phyloP scores from a whole-genome alignment of 2,888 invertebrate genomes.

The Nomada goodeniana region DNA sequence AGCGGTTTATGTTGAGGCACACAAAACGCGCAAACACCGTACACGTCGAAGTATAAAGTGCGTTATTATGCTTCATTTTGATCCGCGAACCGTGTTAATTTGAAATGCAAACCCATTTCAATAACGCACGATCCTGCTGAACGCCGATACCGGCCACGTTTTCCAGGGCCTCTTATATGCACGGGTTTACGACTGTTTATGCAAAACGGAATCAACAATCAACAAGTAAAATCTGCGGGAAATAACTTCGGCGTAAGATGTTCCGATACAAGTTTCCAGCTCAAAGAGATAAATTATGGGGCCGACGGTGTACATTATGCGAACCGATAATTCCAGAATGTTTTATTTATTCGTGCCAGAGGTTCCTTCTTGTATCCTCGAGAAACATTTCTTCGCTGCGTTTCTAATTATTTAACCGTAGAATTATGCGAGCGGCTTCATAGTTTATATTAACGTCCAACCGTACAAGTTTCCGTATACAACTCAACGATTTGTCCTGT shows the following conservation, averaged over 20 bases:
- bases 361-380: no score
- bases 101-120: slow-evolving; percentile 53
- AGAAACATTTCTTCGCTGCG: no score
- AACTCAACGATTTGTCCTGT: no score
- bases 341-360: no score
- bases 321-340: no score
- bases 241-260: neutral
- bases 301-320: neutral
- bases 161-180: neutral
- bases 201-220: slow-evolving; percentile 10
- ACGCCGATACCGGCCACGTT: neutral
- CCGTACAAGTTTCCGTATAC: no score
- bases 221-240: neutral
- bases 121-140: slow-evolving; percentile 22
- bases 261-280: neutral
- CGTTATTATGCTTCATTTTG: slow-evolving; percentile 55
- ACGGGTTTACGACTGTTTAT: slow-evolving; percentile 11
- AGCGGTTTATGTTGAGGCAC: slow-evolving; percentile 40
- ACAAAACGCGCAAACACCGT: slow-evolving; percentile 39
- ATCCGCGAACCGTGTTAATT: slow-evolving; percentile 54
- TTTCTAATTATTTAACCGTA: no score
- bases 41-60: slow-evolving; percentile 52
- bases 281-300: neutral
- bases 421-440: no score
- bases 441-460: no score